phyloP scores from a whole-genome alignment of 2,113 vertebrate genomes.

The Hipposideros armiger region DNA sequence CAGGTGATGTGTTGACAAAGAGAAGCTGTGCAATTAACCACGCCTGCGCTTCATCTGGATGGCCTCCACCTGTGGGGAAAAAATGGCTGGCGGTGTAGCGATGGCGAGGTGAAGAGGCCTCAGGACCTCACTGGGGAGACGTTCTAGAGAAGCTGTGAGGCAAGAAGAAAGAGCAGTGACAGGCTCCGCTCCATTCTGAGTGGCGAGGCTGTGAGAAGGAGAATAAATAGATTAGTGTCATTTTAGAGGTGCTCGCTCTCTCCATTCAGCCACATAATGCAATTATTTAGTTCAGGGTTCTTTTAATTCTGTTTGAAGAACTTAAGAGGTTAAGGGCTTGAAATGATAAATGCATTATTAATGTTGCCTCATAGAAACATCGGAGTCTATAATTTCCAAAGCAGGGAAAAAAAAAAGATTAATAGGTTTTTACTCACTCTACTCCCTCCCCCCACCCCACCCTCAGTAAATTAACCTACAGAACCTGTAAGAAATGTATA shows the following conservation, averaged over 20 bases:
- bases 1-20: background rate
- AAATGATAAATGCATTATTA: constrained; percentile 75
- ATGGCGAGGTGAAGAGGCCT: background rate
- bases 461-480: constrained; percentile 72
- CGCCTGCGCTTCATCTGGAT: fast-evolving
- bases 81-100: background rate
- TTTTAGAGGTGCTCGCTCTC: constrained; percentile 62
- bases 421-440: constrained; percentile 66
- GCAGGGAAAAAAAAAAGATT: background rate
- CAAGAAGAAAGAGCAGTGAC: background rate
- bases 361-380: constrained; percentile 77
- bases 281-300: constrained; percentile 78
- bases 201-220: background rate
- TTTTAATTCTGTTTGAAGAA: constrained; percentile 82
- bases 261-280: constrained; percentile 49
- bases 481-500: constrained; percentile 74
- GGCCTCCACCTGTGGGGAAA: background rate
- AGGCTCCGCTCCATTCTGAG: background rate
- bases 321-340: constrained; percentile 73
- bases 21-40: background rate
- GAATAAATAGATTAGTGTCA: constrained; percentile 56
- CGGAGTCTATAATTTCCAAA: constrained; percentile 69
- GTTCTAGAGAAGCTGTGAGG: background rate
- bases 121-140: background rate
- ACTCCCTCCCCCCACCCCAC: background rate